These are phyloP conservation scores for Lissonota sp. DNA, from an alignment of 2,888 invertebrate species.

Conservation along the genomic window DNA sequence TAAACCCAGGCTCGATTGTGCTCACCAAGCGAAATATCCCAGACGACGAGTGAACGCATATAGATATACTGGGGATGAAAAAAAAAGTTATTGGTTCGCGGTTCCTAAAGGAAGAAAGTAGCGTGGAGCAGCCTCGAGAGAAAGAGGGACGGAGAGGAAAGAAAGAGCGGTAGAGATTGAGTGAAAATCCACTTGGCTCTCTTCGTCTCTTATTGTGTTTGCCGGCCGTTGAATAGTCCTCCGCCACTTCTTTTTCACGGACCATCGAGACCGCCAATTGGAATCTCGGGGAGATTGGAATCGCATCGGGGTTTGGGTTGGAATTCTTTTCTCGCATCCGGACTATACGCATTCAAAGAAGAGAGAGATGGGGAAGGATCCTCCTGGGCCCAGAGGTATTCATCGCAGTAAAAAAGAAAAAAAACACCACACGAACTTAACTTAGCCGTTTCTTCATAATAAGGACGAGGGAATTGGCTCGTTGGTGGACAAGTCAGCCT, in stretches of 20 bases:
- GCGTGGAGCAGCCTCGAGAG: conserved; percentile 5
- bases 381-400: neutral
- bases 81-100: conserved; percentile 19
- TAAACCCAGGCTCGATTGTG: conserved; percentile 18
- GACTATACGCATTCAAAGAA: neutral
- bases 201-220: conserved; percentile 64
- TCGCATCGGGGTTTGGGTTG: conserved; percentile 37
- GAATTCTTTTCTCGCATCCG: conserved; percentile 35
- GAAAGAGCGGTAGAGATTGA: conserved; percentile 26
- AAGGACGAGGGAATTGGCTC: conserved; percentile 57
- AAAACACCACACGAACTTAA: conserved; percentile 38
- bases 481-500: conserved; percentile 1
- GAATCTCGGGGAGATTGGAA: conserved; percentile 63
- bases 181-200: conserved; percentile 63
- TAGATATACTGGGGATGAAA: neutral
- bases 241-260: conserved; percentile 57
- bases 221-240: conserved; percentile 55
- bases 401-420: neutral
- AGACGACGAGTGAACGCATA: conserved; percentile 28
- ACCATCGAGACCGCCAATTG: conserved; percentile 64
- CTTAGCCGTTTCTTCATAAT: conserved; percentile 49
- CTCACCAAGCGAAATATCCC: conserved; percentile 31
- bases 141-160: conserved; percentile 25
- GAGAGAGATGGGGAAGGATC: conserved; percentile 7
- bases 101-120: conserved; percentile 19